Base-by-base conservation (phyloP, 1,140 invertebrate species). In the Macrosteles quadrilineatus region DNA sequence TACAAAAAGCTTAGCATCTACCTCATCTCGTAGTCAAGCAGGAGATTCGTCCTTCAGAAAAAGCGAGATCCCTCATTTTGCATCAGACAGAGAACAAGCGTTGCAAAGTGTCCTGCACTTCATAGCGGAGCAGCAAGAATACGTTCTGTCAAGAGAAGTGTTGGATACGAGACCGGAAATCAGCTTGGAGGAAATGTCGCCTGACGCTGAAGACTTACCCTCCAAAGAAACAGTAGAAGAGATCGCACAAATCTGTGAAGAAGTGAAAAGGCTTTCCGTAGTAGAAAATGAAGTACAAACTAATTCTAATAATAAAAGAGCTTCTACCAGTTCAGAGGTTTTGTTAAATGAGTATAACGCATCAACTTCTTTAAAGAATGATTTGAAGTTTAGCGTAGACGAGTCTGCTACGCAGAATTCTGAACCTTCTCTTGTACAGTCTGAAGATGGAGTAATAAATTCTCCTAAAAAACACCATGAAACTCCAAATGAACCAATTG, bases 111-210 rank as follows among this genome's bases (percentile, higher is more conserved):
- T 91, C 1, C 78, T 91, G 1, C 86, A 87, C 43, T 91, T 91
- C 75, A 90, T 91, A 70, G 89, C 88, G 2, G 89, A 91, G 73
- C 89, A 91, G 77, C 88, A 90, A 75, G 88, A 88, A 78, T 91
- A 90, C 75, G 87, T 83, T 72, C 80, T 83, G 30, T 82, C 82
- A 53, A 80, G 85, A 76, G 85, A 87, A 75, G 83, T 83, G 57
- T 79, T 82, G 27, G 85, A 86, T 75, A 83, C 83, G 6, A 77
- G 81, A 73, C 83, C 84, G 23, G 79, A 80, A n/a, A 78, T 79
- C 43, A 77, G 75, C 57, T 76, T 78, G 50, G 78, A 80, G 72
- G 77, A 74, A n/a, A 76, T 77, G 36, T 73, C 76, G 0, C 66
- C 69, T n/a, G 55, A 69, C 12, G 30, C 43, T 9, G 40, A 69